Evolutionary conservation across 1,140 invertebrate genomes (phyloP), one percentile per base, ranked within the genome.

Genomic region (Drosophila fuyamai): DNA sequence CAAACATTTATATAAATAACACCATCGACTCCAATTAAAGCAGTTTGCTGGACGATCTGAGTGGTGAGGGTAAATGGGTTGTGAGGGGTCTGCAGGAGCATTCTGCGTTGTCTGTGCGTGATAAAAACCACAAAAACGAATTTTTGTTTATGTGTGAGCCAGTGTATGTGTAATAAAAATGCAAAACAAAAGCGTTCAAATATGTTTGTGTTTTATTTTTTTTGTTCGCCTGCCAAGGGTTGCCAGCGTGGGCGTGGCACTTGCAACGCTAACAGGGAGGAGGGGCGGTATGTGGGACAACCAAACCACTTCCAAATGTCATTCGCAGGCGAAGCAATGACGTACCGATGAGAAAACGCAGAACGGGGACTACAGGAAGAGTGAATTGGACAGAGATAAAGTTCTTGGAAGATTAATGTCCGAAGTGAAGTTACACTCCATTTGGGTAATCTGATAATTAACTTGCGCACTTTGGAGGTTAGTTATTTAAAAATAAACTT

Each of bases 1-100:
- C 83, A 88, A 88, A 88, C 83, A 88, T 88, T 88, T 88, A 88
- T 88, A 89, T 88, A 88, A 88, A 88, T 89, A 89, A 88, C 83
- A 88, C 79, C 80, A 88, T 88, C 84, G 83, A 76, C 83, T 88
- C 84, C 83, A 88, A 88, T 88, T 88, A 88, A 83, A 89, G 76
- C 83, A 76, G 81, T 71, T 63, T 51, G 75, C 66, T 70, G 36
- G 44, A 62, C 38, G 56, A 40, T 38, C 18, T 18, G 18, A 27
- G 32, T 13, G 14, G 32, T 23, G 4, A 4, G 35, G 65, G 14
- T 8, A n/a, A 12, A 9, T 16, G 40, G 44, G 8, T 44, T 16
- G 16, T 36, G 35, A 10, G 48, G 5, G 29, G 6, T 16, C 23
- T 18, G 38, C 59, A 41, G 40, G 54, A 56, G 47, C 55, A 23